phyloP scores from a whole-genome alignment of 2,888 invertebrate species.

The Microctonus aethiopoides region DNA sequence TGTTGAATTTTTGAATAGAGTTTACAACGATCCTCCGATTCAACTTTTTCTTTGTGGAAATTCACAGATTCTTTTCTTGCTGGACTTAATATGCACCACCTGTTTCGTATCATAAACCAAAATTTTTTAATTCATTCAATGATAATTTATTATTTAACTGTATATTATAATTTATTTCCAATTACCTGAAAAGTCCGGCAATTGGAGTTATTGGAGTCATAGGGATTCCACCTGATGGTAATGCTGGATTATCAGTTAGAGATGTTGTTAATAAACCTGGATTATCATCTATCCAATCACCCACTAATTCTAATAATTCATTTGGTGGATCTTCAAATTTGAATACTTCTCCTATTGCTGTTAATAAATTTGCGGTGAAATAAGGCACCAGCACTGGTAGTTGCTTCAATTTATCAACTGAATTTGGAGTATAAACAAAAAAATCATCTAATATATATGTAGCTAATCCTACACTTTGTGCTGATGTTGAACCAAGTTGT shows the following conservation, averaged over 20 bases:
- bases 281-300: slow-evolving; percentile 64
- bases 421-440: slow-evolving; percentile 80
- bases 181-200: slow-evolving; percentile 76
- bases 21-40: slow-evolving; percentile 46
- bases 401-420: slow-evolving; percentile 76
- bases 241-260: slow-evolving; percentile 68
- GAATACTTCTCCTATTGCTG: slow-evolving; percentile 85
- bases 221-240: slow-evolving; percentile 83
- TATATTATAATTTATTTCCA: too few relatives aligned
- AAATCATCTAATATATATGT: slow-evolving; percentile 85
- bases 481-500: slow-evolving; percentile 85
- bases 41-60: slow-evolving; percentile 30
- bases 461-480: slow-evolving; percentile 80
- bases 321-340: slow-evolving; percentile 62
- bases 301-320: slow-evolving; percentile 57
- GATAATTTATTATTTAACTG: not conserved
- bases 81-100: slow-evolving; percentile 64
- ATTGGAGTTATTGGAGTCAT: slow-evolving; percentile 87
- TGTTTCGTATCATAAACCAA: slow-evolving; percentile 31
- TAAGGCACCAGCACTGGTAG: slow-evolving; percentile 83
- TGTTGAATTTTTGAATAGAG: slow-evolving; percentile 63
- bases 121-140: not conserved
- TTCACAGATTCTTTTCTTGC: slow-evolving; percentile 44
- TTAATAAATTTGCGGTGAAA: slow-evolving; percentile 89
- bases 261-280: slow-evolving; percentile 60